Percentiles rank a stretch among this genome's conserved stretches.
Evolutionary conservation across 2,113 vertebrate genomes (phyloP).

Genomic region (Microcebus griseorufus): DNA sequence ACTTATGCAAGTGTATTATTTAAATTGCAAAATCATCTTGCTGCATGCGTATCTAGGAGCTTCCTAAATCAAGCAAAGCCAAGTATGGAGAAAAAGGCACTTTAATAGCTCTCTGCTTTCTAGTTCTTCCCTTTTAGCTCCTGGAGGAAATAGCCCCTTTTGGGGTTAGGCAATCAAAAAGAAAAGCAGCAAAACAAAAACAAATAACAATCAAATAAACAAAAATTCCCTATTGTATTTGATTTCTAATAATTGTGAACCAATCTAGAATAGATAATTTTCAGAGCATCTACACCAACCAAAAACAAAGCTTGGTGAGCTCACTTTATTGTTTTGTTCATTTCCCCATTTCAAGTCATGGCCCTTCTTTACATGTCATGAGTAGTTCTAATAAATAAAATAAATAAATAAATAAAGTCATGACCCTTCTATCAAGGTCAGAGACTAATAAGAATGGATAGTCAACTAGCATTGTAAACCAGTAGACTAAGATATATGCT

Average conservation of each 20-base stretch:
- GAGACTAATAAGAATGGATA: background rate
- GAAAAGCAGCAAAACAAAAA: background rate
- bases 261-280: background rate
- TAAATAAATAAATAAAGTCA: background rate
- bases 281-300: background rate
- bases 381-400: no score
- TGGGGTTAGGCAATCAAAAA: background rate
- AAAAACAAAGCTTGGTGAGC: background rate
- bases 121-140: background rate
- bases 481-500: background rate
- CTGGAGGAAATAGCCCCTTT: background rate
- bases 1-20: background rate
- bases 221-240: background rate
- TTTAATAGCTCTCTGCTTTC: background rate
- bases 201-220: background rate
- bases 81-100: background rate
- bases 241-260: background rate
- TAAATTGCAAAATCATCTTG: background rate
- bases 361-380: background rate
- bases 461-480: background rate
- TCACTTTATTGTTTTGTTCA: background rate
- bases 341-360: background rate
- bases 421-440: background rate
- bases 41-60: background rate
- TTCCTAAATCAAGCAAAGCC: background rate